Evolutionary conservation across 2,888 invertebrate genomes (phyloP).

Genomic region (Heliconius cydno): DNA sequence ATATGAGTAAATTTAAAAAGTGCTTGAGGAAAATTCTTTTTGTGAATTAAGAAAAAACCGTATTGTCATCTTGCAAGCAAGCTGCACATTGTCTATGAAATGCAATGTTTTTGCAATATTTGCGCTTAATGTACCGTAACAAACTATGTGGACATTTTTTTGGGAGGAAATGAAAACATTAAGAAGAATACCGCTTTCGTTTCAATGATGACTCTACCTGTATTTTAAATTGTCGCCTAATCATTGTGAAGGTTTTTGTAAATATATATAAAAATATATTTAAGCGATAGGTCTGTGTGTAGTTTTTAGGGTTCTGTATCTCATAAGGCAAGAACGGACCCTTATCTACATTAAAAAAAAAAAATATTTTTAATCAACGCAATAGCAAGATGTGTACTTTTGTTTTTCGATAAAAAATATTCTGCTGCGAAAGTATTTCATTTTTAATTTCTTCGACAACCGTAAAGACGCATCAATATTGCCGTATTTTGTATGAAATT

Average conservation of each 20-base stretch:
- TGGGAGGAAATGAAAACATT: not conserved
- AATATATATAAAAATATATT: not conserved
- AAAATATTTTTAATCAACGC: too few species aligned
- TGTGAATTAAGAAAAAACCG: conserved; percentile 30
- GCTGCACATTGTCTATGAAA: conserved; percentile 51
- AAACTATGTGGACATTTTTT: conserved; percentile 41
- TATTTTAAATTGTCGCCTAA: not conserved
- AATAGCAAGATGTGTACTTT: too few species aligned
- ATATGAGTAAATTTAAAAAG: conserved; percentile 19
- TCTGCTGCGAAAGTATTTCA: too few species aligned
- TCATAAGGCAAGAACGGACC: too few species aligned
- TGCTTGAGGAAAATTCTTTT: conserved; percentile 26
- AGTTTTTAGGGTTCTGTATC: not conserved
- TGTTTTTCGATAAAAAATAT: too few species aligned
- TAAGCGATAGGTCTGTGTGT: not conserved
- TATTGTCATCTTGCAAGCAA: conserved; percentile 34
- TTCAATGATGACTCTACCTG: not conserved
- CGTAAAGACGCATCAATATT: too few species aligned
- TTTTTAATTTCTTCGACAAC: too few species aligned
- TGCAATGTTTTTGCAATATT: conserved; percentile 50
- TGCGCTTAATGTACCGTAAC: conserved; percentile 51
- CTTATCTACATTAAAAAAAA: too few species aligned
- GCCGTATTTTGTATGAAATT: too few species aligned
- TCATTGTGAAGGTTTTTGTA: not conserved
- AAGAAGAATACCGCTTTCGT: conserved; percentile 3